Base-by-base conservation (phyloP, 1,140 invertebrate genomes). In the Lamellibrachia luymesi region DNA sequence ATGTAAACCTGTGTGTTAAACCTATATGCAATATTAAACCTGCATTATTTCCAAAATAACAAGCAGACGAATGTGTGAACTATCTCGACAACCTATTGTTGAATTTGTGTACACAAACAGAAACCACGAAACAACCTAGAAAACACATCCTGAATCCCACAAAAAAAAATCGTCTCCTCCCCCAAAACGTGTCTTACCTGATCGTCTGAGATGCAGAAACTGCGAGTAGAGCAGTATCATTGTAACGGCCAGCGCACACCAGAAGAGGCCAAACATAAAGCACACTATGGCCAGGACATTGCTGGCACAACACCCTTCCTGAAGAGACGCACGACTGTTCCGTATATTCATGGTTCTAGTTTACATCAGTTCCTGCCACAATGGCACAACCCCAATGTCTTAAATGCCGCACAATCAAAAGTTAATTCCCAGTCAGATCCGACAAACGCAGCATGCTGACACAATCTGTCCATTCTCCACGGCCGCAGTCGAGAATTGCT, bases 181-280 rank as follows among this genome's bases (percentile, higher is more conserved):
- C 64, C 64, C 17, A 10, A 80, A 80, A 17, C 2, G 4, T 80
- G 5, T 0, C 64, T 80, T 51, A 92, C 38, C 93, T 50, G 93
- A 51, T 13, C 50, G 92, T 90, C 51, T 38, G 50, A 92, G 91
- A 91, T 91, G 50, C 27, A 93, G 93, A 89, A 92, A 93, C 52
- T 92, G 93, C 25, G 93, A 92, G 56, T 80, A 94, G 2, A 93
- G 64, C 13, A 93, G 50, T n/a, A 93, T 93, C 93, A 93, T 93
- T 22, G 80, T 27, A 13, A 93, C 38, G 64, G 92, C 90, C 49
- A 91, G 49, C 2, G 90, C 50, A 80, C 92, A 93, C 93, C 92
- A 93, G 80, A 93, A 93, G n/a, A 93, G 51, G 22, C 50, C 92
- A 90, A 94, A 93, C 50, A 92, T 51, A 38, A 49, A 51, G 64